Evolutionary conservation across 1,140 invertebrate species (phyloP).

Genomic region (Magallana gigas): DNA sequence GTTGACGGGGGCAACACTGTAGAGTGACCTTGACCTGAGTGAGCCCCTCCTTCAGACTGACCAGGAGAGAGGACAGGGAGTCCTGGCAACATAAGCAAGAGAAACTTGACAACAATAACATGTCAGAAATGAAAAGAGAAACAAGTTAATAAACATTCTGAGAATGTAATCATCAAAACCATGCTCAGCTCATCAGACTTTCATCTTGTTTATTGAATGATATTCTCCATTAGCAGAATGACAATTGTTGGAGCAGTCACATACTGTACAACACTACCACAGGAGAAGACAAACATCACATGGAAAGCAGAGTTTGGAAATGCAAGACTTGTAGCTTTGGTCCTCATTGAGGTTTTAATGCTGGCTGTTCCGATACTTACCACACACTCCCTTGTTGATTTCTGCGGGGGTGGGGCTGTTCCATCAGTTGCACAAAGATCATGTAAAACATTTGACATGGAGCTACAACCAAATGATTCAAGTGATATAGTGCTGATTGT

Average conservation of each 20-base stretch:
- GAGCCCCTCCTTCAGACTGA: slow-evolving; percentile 66
- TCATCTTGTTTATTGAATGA: too few species aligned
- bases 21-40: slow-evolving; percentile 70
- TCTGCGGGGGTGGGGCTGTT: slow-evolving; percentile 1
- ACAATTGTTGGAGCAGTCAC: background rate
- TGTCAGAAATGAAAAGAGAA: background rate
- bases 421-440: background rate
- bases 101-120: background rate
- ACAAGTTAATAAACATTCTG: too few species aligned
- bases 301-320: too few species aligned
- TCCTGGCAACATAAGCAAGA: background rate
- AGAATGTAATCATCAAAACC: too few species aligned
- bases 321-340: too few species aligned
- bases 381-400: background rate
- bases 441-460: background rate
- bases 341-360: too few species aligned
- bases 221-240: background rate
- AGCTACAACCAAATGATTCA: background rate
- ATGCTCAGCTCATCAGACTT: too few species aligned
- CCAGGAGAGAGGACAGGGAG: background rate
- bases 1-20: slow-evolving; percentile 66
- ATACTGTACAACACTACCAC: background rate
- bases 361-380: background rate
- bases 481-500: too few species aligned
- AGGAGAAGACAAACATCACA: background rate